These are phyloP conservation scores for Bos indicus DNA, from an alignment of 2,113 vertebrate genomes.

Conservation along the genomic window DNA sequence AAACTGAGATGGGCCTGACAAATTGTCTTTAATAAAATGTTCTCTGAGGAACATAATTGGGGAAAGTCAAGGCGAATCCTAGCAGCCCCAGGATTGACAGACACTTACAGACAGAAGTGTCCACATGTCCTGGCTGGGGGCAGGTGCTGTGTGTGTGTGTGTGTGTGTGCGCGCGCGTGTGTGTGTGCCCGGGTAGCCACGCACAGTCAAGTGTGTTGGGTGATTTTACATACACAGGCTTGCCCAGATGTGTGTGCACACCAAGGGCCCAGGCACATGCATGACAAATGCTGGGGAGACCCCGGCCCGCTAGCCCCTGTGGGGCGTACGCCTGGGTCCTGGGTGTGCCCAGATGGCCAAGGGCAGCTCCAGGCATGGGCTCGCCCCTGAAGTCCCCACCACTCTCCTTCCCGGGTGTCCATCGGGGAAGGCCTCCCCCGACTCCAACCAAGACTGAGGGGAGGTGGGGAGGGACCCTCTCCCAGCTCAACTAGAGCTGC, in stretches of 20 bases:
- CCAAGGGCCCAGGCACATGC: neutral
- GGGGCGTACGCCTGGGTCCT: neutral
- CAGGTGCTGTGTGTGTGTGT: neutral
- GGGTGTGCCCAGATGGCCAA: neutral
- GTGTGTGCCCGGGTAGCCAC: neutral
- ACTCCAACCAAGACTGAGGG: rapidly evolving
- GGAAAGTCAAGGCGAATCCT: neutral
- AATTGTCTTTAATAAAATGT: constrained; percentile 24
- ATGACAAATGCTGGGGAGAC: rapidly evolving
- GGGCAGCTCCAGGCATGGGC: neutral
- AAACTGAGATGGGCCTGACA: constrained; percentile 9
- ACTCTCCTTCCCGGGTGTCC: neutral
- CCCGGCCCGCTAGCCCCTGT: rapidly evolving
- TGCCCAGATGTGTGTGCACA: rapidly evolving
- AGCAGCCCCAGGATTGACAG: neutral
- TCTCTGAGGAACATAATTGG: constrained; percentile 22
- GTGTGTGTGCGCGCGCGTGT: rapidly evolving
- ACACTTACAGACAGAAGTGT: neutral
- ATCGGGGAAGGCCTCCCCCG: rapidly evolving
- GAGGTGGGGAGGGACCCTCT: rapidly evolving
- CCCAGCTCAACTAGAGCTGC: rapidly evolving
- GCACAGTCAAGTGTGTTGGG: rapidly evolving
- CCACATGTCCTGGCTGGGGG: rapidly evolving
- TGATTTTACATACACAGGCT: neutral
- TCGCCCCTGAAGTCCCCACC: neutral